Evolutionary conservation across 2,797 vertebrate species (phyloP).

Genomic region (Eulemur rubriventer): DNA sequence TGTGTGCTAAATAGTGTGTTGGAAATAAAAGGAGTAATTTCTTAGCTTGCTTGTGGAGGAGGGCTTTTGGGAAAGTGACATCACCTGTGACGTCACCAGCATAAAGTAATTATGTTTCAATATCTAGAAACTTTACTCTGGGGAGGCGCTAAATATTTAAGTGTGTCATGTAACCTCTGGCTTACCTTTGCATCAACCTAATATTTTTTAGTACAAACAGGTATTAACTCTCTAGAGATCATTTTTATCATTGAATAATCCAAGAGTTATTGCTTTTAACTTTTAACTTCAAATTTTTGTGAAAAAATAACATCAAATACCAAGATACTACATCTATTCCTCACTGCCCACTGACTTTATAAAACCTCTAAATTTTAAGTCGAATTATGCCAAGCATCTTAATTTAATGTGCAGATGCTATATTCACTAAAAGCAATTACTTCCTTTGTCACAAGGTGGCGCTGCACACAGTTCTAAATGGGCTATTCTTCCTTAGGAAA

Average conservation of each 20-base stretch:
- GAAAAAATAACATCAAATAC: background rate
- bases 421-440: background rate
- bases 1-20: background rate
- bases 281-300: background rate
- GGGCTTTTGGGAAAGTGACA: background rate
- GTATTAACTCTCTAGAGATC: background rate
- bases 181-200: background rate
- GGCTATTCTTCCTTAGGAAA: background rate
- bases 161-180: background rate
- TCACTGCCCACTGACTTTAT: background rate
- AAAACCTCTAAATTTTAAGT: background rate
- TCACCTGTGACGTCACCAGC: background rate
- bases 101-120: background rate
- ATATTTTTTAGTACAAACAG: background rate
- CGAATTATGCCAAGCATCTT: background rate
- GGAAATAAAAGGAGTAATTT: slow-evolving; percentile 11
- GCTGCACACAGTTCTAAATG: slow-evolving; percentile 48
- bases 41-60: background rate
- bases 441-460: slow-evolving; percentile 75
- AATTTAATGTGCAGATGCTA: background rate
- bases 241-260: background rate
- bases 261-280: background rate
- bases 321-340: background rate
- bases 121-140: background rate
- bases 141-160: background rate